phyloP scores from a whole-genome alignment of 1,140 invertebrate species.

The Lycorma delicatula region DNA sequence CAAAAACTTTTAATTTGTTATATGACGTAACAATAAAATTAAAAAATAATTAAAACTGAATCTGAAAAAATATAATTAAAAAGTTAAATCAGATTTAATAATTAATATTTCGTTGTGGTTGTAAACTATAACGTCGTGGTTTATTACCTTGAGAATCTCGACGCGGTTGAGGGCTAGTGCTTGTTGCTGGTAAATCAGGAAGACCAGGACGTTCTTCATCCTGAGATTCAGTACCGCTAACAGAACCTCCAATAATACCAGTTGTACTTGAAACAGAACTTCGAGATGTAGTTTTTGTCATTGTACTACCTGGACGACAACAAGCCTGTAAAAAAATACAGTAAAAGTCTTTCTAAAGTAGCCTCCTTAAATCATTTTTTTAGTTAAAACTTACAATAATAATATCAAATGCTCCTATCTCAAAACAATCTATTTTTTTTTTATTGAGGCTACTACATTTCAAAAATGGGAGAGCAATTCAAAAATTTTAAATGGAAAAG shows the following conservation, averaged over 20 bases:
- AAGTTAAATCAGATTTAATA: no score
- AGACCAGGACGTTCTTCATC: constrained; percentile 13
- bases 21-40: no score
- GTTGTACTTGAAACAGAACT: constrained; percentile 38
- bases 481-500: no score
- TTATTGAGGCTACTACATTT: not conserved
- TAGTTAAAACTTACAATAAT: no score
- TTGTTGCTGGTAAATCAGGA: constrained; percentile 13
- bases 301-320: constrained; percentile 25
- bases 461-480: no score
- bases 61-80: no score
- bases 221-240: constrained; percentile 2
- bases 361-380: no score
- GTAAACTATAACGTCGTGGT: constrained; percentile 20
- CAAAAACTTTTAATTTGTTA: no score
- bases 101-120: constrained; percentile 21
- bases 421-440: no score
- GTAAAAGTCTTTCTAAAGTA: no score
- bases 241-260: not conserved
- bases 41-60: no score
- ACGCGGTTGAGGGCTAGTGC: constrained; percentile 26
- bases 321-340: constrained; percentile 20
- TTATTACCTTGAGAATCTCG: constrained; percentile 37
- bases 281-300: constrained; percentile 41
- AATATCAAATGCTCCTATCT: no score